These are phyloP conservation scores for Tromatobia lineatoria DNA, from an alignment of 2,888 invertebrate species.

Conservation along the genomic window DNA sequence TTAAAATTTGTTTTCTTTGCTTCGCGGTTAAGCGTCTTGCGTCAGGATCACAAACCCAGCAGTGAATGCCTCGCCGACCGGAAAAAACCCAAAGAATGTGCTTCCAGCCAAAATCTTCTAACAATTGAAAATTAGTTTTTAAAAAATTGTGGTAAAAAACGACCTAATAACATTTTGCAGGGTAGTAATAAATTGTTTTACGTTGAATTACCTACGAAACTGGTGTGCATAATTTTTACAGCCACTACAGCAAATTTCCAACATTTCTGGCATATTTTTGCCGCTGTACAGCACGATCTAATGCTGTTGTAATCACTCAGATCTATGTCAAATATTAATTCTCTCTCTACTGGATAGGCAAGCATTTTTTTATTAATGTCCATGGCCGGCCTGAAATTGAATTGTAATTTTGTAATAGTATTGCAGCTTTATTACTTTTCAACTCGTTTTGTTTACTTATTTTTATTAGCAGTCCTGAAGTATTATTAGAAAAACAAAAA, in stretches of 20 bases:
- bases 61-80: constrained; percentile 98
- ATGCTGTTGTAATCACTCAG: constrained; percentile 90
- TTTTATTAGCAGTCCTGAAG: too few species aligned
- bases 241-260: constrained; percentile 89
- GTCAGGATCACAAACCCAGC: constrained; percentile 96
- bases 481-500: too few species aligned
- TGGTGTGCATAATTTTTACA: constrained; percentile 87
- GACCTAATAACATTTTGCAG: background rate
- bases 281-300: constrained; percentile 86
- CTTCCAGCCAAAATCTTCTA: constrained; percentile 97
- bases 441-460: too few species aligned
- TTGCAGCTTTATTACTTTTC: too few species aligned
- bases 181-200: background rate
- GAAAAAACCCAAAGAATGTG: constrained; percentile 98
- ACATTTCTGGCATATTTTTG: constrained; percentile 87
- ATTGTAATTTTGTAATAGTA: too few species aligned
- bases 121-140: constrained; percentile 74
- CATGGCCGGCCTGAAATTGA: too few species aligned
- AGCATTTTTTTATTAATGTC: too few species aligned
- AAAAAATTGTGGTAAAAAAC: background rate
- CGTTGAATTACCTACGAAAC: constrained; percentile 80
- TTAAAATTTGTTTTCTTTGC: background rate
- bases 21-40: constrained; percentile 91
- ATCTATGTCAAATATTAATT: constrained; percentile 89
- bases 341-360: constrained; percentile 73